Base-by-base conservation (phyloP, 1,140 invertebrate genomes). In the Littorina saxatilis region DNA sequence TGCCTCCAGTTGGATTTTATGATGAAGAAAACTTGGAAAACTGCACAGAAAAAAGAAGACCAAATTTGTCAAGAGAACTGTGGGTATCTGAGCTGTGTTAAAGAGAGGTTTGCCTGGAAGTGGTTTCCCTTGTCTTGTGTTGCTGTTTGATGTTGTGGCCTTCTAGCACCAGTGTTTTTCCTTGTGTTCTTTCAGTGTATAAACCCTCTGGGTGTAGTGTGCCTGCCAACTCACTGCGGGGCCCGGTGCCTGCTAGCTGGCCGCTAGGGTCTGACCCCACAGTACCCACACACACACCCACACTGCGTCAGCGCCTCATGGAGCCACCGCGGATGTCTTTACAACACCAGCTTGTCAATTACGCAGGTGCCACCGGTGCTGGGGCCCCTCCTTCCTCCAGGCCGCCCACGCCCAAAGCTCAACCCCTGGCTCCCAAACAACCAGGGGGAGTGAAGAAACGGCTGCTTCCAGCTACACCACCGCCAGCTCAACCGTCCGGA, bases 131-230 rank as follows among this genome's bases (percentile, higher is more conserved):
- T 55, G 37, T 40, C 39, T 23, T 39, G 55, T 77, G 76, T 63
- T 50, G 40, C 27, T 58, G 76, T 63, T 78, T 3, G 79, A 74
- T 80, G 66, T 83, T 73, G 80, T 80, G 47, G 80, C 29, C n/a
- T 82, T 81, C 27, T 80, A 29, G 61, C 40, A 72, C 78, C 72
- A n/a, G 58, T 68, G 73, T 83, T 82, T 75, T 58, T 82, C 85
- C 80, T 86, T 88, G 52, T 89, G 84, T 88, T 88, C 87, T 87
- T 90, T 90, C 88, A 90, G 88, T 88, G 74, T 80, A 70, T 90
- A 87, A 87, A 83, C 78, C 82, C 79, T 70, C 83, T 68, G 2
- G 55, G 55, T 78, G 37, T 85, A 87, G 87, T 88, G 85, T 86
- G 84, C 83, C 79, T 83, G 80, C 86, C 74, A 80, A 82, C 83